Evolutionary conservation across 2,113 vertebrate species (phyloP).

Genomic region (Mus pahari): DNA sequence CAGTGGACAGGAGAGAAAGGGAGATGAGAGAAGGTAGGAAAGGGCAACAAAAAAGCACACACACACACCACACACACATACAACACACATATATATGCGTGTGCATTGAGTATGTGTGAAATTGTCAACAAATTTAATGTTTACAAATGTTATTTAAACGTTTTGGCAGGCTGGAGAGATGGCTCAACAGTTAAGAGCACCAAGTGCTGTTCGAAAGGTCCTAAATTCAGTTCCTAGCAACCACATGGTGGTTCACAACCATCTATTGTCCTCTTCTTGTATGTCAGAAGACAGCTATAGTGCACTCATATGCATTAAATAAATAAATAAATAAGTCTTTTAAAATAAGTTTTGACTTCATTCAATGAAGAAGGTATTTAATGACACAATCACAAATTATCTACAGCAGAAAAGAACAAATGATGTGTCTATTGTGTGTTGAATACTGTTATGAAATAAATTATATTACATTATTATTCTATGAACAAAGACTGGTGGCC

Average conservation of each 20-base stretch:
- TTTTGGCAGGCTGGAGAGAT: neutral
- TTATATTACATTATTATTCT: conserved; percentile 14
- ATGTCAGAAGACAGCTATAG: too few relatives aligned
- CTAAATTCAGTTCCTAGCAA: too few relatives aligned
- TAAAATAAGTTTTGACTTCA: neutral
- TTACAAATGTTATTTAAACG: neutral
- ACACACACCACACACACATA: too few relatives aligned
- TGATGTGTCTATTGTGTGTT: neutral
- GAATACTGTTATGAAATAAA: neutral
- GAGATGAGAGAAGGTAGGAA: neutral
- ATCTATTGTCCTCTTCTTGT: too few relatives aligned
- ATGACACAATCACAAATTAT: neutral
- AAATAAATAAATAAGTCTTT: too few relatives aligned
- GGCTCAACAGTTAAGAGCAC: too few relatives aligned
- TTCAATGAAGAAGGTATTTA: neutral
- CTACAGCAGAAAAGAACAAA: conserved; percentile 31
- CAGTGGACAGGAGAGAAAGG: neutral
- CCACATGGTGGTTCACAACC: too few relatives aligned
- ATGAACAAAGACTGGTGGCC: neutral
- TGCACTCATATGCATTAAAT: too few relatives aligned
- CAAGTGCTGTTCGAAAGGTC: too few relatives aligned
- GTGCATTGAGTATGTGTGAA: too few relatives aligned
- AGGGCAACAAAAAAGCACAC: neutral
- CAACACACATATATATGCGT: too few relatives aligned
- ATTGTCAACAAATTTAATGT: neutral